These are phyloP conservation scores for Triplophysa rosa DNA, from an alignment of 2,113 vertebrate genomes.

Conservation along the genomic window DNA sequence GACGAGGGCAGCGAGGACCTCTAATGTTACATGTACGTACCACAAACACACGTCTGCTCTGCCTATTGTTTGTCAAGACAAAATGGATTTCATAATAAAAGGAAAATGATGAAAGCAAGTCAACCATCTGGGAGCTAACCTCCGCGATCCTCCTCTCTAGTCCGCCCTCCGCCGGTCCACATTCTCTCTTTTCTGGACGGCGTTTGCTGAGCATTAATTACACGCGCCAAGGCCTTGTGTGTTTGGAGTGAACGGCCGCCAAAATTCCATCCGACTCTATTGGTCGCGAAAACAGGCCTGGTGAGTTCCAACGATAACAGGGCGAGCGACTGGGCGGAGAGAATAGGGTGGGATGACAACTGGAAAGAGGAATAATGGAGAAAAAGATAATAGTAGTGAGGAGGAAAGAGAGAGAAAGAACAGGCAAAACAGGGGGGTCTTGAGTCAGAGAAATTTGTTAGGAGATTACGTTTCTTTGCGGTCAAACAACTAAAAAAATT, in stretches of 20 bases:
- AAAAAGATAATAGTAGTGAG: conserved; percentile 10
- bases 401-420: not conserved
- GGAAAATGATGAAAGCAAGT: conserved; percentile 41
- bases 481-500: not conserved
- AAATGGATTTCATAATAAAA: conserved; percentile 30
- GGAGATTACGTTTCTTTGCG: too few relatives aligned
- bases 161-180: not conserved
- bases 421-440: not conserved
- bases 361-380: conserved; percentile 24
- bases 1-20: not conserved
- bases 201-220: conserved; percentile 66
- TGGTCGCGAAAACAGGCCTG: conserved; percentile 41
- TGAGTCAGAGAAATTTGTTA: too few relatives aligned
- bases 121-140: conserved; percentile 49
- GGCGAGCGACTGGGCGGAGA: conserved; percentile 16
- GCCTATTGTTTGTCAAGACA: conserved; percentile 7
- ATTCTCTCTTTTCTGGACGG: conserved; percentile 42
- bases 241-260: conserved; percentile 63
- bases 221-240: conserved; percentile 51
- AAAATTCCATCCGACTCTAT: conserved; percentile 58
- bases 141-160: conserved; percentile 17
- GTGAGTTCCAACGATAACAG: conserved; percentile 60
- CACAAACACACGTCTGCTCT: conserved; percentile 17
- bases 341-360: conserved; percentile 29
- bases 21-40: not conserved